A percentile compares a stretch with the other conserved stretches of the same genome.
These are phyloP conservation scores for Colaptes auratus DNA, from an alignment of 2,113 vertebrate genomes.

Conservation along the genomic window DNA sequence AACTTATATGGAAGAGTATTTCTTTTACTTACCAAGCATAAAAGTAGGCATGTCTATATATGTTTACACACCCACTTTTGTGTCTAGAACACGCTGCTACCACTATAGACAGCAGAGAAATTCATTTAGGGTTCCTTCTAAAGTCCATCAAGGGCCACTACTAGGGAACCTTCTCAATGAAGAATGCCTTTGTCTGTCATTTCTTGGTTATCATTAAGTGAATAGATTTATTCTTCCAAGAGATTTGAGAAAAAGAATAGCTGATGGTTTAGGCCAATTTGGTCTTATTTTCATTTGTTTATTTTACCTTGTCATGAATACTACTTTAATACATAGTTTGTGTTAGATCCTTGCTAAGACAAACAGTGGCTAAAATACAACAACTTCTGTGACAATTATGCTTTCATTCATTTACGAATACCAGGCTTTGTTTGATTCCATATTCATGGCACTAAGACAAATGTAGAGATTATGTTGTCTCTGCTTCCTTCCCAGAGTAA, in stretches of 20 bases:
- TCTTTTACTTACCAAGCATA: background rate
- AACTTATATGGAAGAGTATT: background rate
- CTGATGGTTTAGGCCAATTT: background rate
- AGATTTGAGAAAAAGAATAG: background rate
- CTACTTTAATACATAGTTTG: background rate
- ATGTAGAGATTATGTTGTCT: background rate
- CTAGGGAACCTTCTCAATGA: background rate
- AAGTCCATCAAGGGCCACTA: background rate
- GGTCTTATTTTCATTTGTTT: background rate
- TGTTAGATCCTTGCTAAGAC: background rate
- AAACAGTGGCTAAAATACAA: background rate
- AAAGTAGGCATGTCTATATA: rapidly evolving
- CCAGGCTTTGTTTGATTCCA: background rate
- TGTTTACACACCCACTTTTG: background rate
- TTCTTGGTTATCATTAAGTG: background rate
- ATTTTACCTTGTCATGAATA: background rate
- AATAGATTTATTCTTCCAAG: background rate
- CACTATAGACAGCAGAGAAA: background rate
- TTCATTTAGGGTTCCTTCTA: background rate
- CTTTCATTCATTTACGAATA: background rate
- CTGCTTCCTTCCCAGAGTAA: background rate
- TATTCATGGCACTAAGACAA: background rate
- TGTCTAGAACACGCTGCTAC: background rate
- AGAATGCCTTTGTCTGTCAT: background rate
- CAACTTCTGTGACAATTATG: background rate